Conservation (phyloP, 2,113 vertebrate species). For the Leiothrix lutea region DNA sequence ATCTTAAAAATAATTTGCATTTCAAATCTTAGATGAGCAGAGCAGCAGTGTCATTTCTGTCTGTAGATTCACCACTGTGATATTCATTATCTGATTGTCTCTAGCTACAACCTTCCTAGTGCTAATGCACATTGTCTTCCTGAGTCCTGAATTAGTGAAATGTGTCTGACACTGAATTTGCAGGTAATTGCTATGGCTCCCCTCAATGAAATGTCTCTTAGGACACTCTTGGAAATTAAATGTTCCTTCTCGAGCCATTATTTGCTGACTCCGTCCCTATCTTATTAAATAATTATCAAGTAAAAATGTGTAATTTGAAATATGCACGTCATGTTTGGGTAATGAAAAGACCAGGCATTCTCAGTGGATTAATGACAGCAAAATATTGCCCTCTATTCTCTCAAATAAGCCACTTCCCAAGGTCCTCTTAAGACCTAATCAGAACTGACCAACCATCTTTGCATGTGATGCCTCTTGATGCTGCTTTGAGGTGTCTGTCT, state of each 20-base stretch:
- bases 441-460: background rate
- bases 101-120: background rate
- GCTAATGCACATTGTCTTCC: slow-evolving; percentile 1
- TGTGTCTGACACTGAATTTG: slow-evolving; percentile 43
- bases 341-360: background rate
- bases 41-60: slow-evolving; percentile 20
- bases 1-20: slow-evolving; percentile 20
- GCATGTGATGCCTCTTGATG: background rate
- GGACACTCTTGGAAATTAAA: slow-evolving; percentile 59
- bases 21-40: slow-evolving; percentile 1
- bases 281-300: slow-evolving; percentile 62
- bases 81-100: slow-evolving; percentile 49
- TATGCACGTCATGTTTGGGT: background rate
- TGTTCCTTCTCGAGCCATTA: slow-evolving; percentile 36
- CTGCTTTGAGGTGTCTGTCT: background rate
- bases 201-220: slow-evolving; percentile 45
- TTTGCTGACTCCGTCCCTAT: slow-evolving; percentile 44
- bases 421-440: background rate
- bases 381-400: background rate
- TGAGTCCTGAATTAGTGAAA: slow-evolving; percentile 32
- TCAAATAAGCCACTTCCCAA: background rate
- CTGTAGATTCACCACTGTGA: slow-evolving; percentile 21
- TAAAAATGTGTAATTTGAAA: slow-evolving; percentile 37
- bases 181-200: slow-evolving; percentile 54
- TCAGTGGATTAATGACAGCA: background rate